Percentiles rank a stretch among this genome's conserved stretches.
These are phyloP conservation scores for Anarhynchus alexandrinus DNA, from an alignment of 2,113 vertebrate genomes.

Conservation along the genomic window DNA sequence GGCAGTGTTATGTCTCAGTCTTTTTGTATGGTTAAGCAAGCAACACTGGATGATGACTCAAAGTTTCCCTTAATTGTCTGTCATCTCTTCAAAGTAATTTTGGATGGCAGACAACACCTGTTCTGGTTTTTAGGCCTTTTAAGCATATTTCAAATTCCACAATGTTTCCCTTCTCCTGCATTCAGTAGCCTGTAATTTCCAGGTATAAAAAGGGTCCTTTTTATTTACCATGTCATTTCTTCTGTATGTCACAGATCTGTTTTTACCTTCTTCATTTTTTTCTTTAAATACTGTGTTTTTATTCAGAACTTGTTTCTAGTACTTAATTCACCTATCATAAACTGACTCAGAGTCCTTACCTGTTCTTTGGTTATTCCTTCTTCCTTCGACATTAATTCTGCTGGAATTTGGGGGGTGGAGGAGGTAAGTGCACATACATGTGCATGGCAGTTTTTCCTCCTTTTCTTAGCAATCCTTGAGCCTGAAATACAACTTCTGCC, in stretches of 20 bases:
- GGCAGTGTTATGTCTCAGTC: not conserved
- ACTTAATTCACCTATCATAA: not conserved
- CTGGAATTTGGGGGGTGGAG: not conserved
- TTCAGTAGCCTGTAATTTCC: conserved; percentile 6
- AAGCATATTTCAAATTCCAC: conserved; percentile 11
- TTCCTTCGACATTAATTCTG: not conserved
- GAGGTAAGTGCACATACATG: not conserved
- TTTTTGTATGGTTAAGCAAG: not conserved
- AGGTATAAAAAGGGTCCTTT: not conserved
- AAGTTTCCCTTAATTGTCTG: not conserved
- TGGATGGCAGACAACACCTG: not conserved
- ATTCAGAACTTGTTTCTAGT: not conserved
- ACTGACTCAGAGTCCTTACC: not conserved
- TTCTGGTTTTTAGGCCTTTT: conserved; percentile 4
- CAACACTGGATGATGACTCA: not conserved
- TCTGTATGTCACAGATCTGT: not conserved
- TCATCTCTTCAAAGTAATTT: not conserved
- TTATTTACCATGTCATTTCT: not conserved
- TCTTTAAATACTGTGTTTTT: not conserved
- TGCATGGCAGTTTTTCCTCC: not conserved
- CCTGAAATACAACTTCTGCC: not conserved
- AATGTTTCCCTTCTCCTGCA: not conserved
- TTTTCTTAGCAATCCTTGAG: not conserved
- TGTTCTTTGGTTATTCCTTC: not conserved
- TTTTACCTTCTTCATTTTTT: not conserved